A percentile compares a stretch with the other conserved stretches of the same genome.
phyloP scores from a whole-genome alignment of 2,797 vertebrate genomes.

The Sebastes glaucus region DNA sequence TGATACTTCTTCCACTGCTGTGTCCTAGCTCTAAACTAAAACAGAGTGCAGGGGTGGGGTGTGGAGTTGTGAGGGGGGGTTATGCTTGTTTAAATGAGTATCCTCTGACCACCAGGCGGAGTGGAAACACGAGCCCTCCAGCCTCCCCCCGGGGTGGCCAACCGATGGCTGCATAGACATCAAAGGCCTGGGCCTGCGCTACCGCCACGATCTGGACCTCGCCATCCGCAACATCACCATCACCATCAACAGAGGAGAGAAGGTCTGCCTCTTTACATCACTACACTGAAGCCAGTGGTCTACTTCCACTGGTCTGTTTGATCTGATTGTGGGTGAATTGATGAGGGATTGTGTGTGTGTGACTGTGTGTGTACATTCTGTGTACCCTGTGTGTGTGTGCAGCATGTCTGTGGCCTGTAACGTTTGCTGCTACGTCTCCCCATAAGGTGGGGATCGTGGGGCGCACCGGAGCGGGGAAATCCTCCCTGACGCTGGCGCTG shows the following conservation, averaged over 20 bases:
- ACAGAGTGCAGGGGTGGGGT: too few relatives aligned
- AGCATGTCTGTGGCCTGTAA: background rate
- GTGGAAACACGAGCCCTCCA: conserved; percentile 81
- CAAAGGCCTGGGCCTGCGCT: conserved; percentile 87
- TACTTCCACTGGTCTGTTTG: background rate
- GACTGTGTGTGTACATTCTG: background rate
- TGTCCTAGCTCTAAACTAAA: too few relatives aligned
- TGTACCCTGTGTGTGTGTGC: background rate
- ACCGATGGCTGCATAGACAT: conserved; percentile 88
- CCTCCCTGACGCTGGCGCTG: conserved; percentile 92
- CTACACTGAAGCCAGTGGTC: background rate
- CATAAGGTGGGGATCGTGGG: conserved; percentile 94
- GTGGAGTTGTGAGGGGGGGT: background rate
- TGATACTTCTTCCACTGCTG: too few relatives aligned
- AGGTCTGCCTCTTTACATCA: conserved; percentile 76
- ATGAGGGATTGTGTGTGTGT: background rate
- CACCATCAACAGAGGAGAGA: conserved; percentile 89
- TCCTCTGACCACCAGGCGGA: conserved; percentile 81
- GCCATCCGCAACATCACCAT: conserved; percentile 89
- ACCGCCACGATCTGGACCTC: conserved; percentile 90
- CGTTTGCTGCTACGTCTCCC: background rate
- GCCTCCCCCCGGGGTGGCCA: conserved; percentile 85
- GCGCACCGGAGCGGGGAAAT: conserved; percentile 95
- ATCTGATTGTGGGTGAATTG: background rate
- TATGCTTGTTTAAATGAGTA: background rate